Base-by-base conservation (phyloP, 2,888 invertebrate genomes). In the Operophtera brumata region DNA sequence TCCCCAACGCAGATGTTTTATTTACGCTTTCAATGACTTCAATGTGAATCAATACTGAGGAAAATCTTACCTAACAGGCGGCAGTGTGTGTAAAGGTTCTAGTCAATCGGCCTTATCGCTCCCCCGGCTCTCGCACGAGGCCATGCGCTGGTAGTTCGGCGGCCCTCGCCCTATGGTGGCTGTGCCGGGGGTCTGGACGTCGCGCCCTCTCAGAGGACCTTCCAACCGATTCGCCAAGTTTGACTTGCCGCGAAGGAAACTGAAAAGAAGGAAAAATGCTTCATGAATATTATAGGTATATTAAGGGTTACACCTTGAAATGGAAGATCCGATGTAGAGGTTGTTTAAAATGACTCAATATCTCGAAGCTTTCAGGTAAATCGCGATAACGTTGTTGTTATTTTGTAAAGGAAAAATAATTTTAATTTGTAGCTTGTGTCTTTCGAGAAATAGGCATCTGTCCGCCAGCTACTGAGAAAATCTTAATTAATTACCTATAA, bases 241-340 rank as follows among this genome's bases (percentile, higher is more conserved):
- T 59, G 94, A 91, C 87, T 97, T 97, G 53, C 97, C 97, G 60
- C 96, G 93, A 91, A 99, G 95, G 92, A 99, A 99, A 92, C 95
- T 96, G 82, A n/a, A 84, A 82, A 50, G 10, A 25, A 20, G 0
- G 14, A 34, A 35, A n/a, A 34, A 34, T 11, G 25, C 7, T 10
- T 14, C 14, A 14, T 13, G 12, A 14, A 20, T 20, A 20, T 20
- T 20, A 4, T 20, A 20, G 4, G 20, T 20, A 20, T 20, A 20
- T 20, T n/a, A n/a, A n/a, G n/a, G n/a, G n/a, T n/a, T n/a, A n/a
- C n/a, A n/a, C n/a, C n/a, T n/a, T n/a, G n/a, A n/a, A n/a, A n/a
- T n/a, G n/a, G n/a, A n/a, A n/a, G n/a, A n/a, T n/a, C n/a, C n/a
- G n/a, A n/a, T n/a, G n/a, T 20, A 20, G 2, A 4, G 4, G 20